phyloP scores from a whole-genome alignment of 2,113 vertebrate species.

The Corythoichthys intestinalis region DNA sequence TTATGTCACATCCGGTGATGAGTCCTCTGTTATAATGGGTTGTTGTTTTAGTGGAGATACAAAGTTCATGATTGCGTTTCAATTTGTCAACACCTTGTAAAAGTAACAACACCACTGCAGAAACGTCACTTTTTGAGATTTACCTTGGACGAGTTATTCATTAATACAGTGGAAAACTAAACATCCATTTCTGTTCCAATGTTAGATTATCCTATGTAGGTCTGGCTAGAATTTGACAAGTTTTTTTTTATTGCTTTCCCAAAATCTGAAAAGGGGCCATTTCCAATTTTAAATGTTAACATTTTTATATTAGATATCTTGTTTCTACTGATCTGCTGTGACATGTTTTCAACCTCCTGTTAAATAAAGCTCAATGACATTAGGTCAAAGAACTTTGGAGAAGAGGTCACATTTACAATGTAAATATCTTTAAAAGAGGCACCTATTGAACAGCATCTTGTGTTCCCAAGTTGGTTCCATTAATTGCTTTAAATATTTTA shows the following conservation, averaged over 20 bases:
- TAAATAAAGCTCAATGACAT: slow-evolving; percentile 7
- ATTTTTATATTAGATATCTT: slow-evolving; percentile 41
- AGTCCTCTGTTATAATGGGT: slow-evolving; percentile 49
- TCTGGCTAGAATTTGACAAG: not conserved
- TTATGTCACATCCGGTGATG: slow-evolving; percentile 21
- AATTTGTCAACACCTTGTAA: not conserved
- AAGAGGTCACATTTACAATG: too few relatives aligned
- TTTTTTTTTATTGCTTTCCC: not conserved
- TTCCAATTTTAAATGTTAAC: slow-evolving; percentile 40
- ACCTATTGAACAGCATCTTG: not conserved
- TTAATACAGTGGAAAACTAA: not conserved
- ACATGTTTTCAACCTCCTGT: slow-evolving; percentile 10
- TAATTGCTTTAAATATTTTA: slow-evolving; percentile 58
- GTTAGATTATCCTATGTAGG: not conserved
- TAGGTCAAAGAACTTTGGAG: not conserved
- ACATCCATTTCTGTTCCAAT: not conserved
- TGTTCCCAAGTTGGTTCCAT: slow-evolving; percentile 39
- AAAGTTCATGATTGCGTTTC: slow-evolving; percentile 15
- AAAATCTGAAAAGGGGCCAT: not conserved
- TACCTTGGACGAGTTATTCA: not conserved
- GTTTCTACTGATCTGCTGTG: slow-evolving; percentile 75
- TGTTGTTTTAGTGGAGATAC: slow-evolving; percentile 31
- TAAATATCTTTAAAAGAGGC: not conserved
- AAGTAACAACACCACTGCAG: not conserved
- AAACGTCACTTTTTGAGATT: not conserved